A percentile compares a stretch with the other conserved stretches of the same genome.
Conservation (phyloP, 2,113 vertebrate species). For the Brachyistius frenatus region DNA sequence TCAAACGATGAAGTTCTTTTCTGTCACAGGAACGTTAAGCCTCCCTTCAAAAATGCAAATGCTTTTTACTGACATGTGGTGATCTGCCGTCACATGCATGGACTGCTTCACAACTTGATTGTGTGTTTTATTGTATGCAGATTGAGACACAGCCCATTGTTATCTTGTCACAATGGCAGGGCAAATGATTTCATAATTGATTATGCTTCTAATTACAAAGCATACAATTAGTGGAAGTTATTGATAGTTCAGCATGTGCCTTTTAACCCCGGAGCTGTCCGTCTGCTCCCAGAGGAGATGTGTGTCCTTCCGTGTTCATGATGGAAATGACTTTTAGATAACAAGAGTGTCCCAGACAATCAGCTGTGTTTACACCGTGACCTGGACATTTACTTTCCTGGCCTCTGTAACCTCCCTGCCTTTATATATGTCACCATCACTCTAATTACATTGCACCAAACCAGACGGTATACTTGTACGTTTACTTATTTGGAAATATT, state of each 20-base stretch:
- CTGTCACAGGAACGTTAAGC: constrained; percentile 59
- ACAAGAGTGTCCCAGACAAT: constrained; percentile 79
- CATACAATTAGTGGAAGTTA: constrained; percentile 86
- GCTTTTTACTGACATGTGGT: constrained; percentile 23
- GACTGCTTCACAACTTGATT: not conserved
- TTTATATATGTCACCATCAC: constrained; percentile 36
- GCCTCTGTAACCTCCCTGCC: constrained; percentile 38
- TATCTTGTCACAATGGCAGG: constrained; percentile 51
- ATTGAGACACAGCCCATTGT: constrained; percentile 32
- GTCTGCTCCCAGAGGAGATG: constrained; percentile 81
- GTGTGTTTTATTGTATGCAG: constrained; percentile 28
- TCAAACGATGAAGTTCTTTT: constrained; percentile 80
- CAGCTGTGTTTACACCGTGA: constrained; percentile 73
- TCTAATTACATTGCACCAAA: constrained; percentile 51
- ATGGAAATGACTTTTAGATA: constrained; percentile 83
- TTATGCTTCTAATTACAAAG: constrained; percentile 85
- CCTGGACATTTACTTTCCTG: constrained; percentile 71
- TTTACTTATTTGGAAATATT: constrained; percentile 6
- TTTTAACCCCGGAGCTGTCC: constrained; percentile 83
- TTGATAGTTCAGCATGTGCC: constrained; percentile 85
- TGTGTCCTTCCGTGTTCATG: constrained; percentile 84
- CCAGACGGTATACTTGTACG: not conserved
- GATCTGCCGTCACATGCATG: constrained; percentile 17
- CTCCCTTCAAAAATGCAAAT: constrained; percentile 51
- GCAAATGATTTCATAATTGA: constrained; percentile 83